Percentiles rank a stretch among this genome's conserved stretches.
Evolutionary conservation across 2,888 invertebrate genomes (phyloP).

Genomic region (Leucophora obtusa): DNA sequence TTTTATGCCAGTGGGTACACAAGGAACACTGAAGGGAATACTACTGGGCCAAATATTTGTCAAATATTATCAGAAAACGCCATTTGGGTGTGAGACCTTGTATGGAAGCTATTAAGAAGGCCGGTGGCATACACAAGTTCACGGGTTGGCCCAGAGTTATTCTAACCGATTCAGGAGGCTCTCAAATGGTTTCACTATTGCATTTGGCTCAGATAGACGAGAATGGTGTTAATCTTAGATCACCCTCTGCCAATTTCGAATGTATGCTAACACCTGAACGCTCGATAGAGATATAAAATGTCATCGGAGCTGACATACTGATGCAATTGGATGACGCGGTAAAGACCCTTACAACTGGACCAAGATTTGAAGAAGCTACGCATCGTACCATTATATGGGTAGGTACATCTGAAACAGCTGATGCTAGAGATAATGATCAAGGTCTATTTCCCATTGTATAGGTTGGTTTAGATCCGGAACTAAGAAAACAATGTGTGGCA

Average conservation of each 20-base stretch:
- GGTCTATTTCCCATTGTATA: conserved; percentile 98
- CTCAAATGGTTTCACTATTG: conserved; percentile 98
- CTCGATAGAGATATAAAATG: conserved; percentile 97
- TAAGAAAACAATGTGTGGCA: conserved; percentile 89
- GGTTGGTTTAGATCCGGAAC: conserved; percentile 90
- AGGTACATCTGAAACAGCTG: conserved; percentile 93
- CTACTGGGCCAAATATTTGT: conserved; percentile 95
- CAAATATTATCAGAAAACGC: conserved; percentile 96
- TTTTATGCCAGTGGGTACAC: conserved; percentile 99
- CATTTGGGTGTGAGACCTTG: conserved; percentile 96
- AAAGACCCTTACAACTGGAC: conserved; percentile 89
- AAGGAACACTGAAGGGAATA: conserved; percentile 95
- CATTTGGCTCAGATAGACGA: conserved; percentile 97
- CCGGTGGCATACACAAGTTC: conserved; percentile 96
- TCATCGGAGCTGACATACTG: conserved; percentile 97
- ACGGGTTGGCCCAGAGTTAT: conserved; percentile 97
- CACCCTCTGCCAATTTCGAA: conserved; percentile 91
- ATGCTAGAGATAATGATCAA: conserved; percentile 88
- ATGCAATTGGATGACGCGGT: conserved; percentile 99
- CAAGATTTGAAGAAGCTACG: conserved; percentile 94
- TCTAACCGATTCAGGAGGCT: conserved; percentile 98
- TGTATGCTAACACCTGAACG: conserved; percentile 95
- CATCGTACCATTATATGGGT: conserved; percentile 94
- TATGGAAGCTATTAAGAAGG: conserved; percentile 87
- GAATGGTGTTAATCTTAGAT: conserved; percentile 95